Conservation (phyloP, 64 coral and sea anemone species). For the Acropora yongei region DNA sequence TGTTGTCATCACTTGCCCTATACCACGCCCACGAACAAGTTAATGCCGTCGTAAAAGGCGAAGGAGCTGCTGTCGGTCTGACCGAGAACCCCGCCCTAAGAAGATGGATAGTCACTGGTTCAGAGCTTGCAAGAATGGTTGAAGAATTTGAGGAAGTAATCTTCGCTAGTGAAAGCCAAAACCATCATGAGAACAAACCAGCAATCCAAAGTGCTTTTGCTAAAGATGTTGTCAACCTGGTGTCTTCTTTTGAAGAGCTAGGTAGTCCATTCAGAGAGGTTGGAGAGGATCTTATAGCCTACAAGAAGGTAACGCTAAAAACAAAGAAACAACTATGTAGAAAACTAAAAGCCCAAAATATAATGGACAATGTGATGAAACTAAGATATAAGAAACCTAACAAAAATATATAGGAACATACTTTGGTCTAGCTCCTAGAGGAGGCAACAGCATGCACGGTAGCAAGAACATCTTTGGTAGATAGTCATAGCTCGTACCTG, state of each 20-base stretch:
- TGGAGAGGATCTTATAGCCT: slow-evolving; percentile 30
- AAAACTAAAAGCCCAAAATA: no score
- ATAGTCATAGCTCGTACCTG: no score
- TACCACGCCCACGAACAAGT: slow-evolving; percentile 52
- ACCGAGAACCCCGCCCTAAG: slow-evolving; percentile 36
- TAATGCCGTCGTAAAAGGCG: slow-evolving; percentile 46
- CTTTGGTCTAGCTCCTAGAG: no score
- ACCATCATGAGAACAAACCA: slow-evolving; percentile 43
- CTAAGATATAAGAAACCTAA: no score
- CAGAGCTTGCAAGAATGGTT: slow-evolving; percentile 40
- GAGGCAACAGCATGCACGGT: no score
- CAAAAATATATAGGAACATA: no score
- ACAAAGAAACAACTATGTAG: no score
- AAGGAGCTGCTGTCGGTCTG: slow-evolving; percentile 53
- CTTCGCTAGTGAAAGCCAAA: neutral
- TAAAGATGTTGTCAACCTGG: slow-evolving; percentile 38
- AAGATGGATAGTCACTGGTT: slow-evolving; percentile 43
- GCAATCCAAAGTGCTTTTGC: slow-evolving; percentile 35
- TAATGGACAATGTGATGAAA: no score
- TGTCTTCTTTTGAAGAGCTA: slow-evolving; percentile 47
- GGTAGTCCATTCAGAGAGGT: slow-evolving; percentile 40
- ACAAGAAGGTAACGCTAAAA: no score
- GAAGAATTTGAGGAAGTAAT: slow-evolving; percentile 39
- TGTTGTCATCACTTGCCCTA: slow-evolving; percentile 31
- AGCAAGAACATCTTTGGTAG: no score